These are phyloP conservation scores for Cryptocephalus moraei DNA, from an alignment of 2,888 invertebrate species.

Conservation along the genomic window DNA sequence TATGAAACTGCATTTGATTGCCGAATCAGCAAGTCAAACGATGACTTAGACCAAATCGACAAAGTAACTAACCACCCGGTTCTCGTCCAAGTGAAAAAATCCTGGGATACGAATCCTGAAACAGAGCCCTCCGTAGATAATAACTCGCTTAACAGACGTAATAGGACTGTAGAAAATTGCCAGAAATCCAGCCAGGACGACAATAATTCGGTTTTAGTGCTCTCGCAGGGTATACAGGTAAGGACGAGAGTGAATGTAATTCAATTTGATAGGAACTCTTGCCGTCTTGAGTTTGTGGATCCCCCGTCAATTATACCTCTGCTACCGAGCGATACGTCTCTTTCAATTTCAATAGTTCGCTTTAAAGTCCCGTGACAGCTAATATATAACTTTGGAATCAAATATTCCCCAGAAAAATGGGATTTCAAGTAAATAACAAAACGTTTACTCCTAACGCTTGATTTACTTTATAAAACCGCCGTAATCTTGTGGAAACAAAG, in stretches of 20 bases:
- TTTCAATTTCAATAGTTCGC: too few species aligned
- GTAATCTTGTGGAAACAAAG: too few species aligned
- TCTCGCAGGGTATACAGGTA: constrained; percentile 40
- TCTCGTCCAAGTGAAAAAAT: constrained; percentile 47
- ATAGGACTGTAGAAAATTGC: constrained; percentile 36
- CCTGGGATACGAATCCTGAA: constrained; percentile 22
- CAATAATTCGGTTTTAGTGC: constrained; percentile 40
- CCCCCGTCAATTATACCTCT: too few species aligned
- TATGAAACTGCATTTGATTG: constrained; percentile 88
- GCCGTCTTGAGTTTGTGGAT: too few species aligned
- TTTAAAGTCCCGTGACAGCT: too few species aligned
- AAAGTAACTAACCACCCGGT: constrained; percentile 73
- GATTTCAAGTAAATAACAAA: too few species aligned
- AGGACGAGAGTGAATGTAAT: constrained; percentile 1
- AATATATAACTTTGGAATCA: too few species aligned
- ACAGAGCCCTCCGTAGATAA: constrained; percentile 21
- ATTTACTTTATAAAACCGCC: too few species aligned
- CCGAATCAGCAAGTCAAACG: constrained; percentile 70
- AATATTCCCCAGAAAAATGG: too few species aligned
- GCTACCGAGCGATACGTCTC: too few species aligned
- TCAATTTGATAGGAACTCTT: too few species aligned
- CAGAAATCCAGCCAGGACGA: constrained; percentile 50
- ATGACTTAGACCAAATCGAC: constrained; percentile 71
- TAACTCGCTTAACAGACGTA: constrained; percentile 40
- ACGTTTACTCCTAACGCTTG: too few species aligned